Base-by-base conservation (phyloP, 2,888 invertebrate species). In the Flexamia atlantica region DNA sequence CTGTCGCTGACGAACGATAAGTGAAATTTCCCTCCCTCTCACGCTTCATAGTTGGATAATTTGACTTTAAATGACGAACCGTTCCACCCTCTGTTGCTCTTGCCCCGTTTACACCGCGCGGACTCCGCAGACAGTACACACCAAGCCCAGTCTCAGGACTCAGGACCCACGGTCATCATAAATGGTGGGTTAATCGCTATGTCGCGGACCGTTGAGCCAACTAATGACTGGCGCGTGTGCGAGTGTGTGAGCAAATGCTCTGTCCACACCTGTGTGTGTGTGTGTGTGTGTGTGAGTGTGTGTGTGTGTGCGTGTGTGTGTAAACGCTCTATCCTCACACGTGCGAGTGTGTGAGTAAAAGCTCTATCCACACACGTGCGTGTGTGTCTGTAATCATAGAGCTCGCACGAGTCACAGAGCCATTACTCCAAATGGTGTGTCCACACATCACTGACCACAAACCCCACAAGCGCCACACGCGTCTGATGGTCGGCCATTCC, bases 381-480 rank as follows among this genome's bases (percentile, higher is more conserved):
- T 72, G 76, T 23, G 9, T 28, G 46, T 76, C 23, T 76, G 76
- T 76, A 76, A 76, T 72, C 32, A 72, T 46, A 28, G 76, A 76
- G 76, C 50, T 42, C 76, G 76, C 76, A 76, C 76, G 76, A 76
- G 76, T 76, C 76, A 76, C 76, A 23, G 23, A 53, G 50, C 76
- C 76, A 76, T 76, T 76, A 76, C 50, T 46, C 50, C 76, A 76
- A 76, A 76, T 46, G 76, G 40, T 76, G 50, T 76, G 46, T 76
- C 46, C 50, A 42, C 76, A 76, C 76, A 32, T 32, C 60, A 32
- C 68, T 30, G 17, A 32, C 68, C 68, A 32, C 68, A 68, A 30
- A 17, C 70, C 0, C 40, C 70, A n/a, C n/a, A n/a, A 10, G 40
- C 20, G 4, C 42, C 76, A 25, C 76, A 50, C 46, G 76, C 14